These are phyloP conservation scores for Spilarctia lutea DNA, from an alignment of 2,888 invertebrate genomes.

Conservation along the genomic window DNA sequence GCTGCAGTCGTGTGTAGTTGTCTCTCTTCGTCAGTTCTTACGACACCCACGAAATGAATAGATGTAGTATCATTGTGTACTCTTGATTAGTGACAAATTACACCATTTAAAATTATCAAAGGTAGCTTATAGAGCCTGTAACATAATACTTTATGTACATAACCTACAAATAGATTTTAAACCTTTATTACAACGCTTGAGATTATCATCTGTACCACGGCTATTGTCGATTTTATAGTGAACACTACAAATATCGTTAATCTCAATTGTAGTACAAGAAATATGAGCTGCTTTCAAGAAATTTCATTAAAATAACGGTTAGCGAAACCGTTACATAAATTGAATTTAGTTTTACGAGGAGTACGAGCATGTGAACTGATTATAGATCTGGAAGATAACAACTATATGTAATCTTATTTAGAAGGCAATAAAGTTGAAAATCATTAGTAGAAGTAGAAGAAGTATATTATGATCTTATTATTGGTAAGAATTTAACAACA, in stretches of 20 bases:
- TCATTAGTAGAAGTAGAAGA: no score
- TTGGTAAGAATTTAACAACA: neutral
- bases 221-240: constrained; percentile 34
- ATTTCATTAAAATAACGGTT: constrained; percentile 34
- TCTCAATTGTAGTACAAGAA: constrained; percentile 29
- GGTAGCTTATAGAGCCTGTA: neutral
- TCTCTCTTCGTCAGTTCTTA: no score
- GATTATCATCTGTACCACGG: neutral
- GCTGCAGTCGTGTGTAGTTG: no score
- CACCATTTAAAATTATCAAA: neutral
- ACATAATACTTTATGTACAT: neutral
- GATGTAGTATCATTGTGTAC: no score
- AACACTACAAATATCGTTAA: constrained; percentile 34
- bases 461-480: neutral
- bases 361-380: constrained; percentile 6
- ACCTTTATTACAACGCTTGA: constrained; percentile 6
- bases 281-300: constrained; percentile 31
- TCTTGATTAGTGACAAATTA: neutral
- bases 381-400: neutral
- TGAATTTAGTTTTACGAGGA: constrained; percentile 24
- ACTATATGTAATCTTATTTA: neutral
- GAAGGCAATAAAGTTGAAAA: neutral
- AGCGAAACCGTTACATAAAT: constrained; percentile 22
- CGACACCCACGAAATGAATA: no score
- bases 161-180: constrained; percentile 6